Evolutionary conservation across 1,140 invertebrate genomes (phyloP).

Genomic region (Brachionus asplanchnoidis): DNA sequence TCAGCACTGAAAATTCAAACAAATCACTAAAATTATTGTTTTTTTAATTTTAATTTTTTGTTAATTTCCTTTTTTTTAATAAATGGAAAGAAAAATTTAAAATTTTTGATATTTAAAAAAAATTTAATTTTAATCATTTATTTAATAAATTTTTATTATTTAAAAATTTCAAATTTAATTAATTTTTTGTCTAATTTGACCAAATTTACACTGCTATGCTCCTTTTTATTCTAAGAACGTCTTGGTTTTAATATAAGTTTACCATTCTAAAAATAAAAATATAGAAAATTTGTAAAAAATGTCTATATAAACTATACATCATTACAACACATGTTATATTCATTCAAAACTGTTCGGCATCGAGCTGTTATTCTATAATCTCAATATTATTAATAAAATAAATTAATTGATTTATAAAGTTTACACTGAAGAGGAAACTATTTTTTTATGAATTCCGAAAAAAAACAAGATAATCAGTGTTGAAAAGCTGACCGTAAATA

Average conservation of each 20-base stretch:
- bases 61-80: too few species aligned
- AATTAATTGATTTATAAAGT: background rate
- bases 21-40: too few species aligned
- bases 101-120: too few species aligned
- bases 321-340: conserved; percentile 40
- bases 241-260: conserved; percentile 19
- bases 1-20: too few species aligned
- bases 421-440: conserved; percentile 31
- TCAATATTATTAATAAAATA: too few species aligned
- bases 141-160: background rate
- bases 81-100: too few species aligned
- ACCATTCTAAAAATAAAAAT: background rate
- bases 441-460: conserved; percentile 22
- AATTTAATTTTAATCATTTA: too few species aligned
- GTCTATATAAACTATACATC: background rate
- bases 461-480: conserved; percentile 10
- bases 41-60: too few species aligned
- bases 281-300: background rate
- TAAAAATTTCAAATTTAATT: background rate
- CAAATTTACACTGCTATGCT: background rate
- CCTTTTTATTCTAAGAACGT: background rate
- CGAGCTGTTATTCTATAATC: background rate
- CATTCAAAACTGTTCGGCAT: conserved; percentile 15
- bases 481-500: background rate
- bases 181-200: background rate